phyloP scores from a whole-genome alignment of 2,888 invertebrate species.

The Apomyelois bistriatella region DNA sequence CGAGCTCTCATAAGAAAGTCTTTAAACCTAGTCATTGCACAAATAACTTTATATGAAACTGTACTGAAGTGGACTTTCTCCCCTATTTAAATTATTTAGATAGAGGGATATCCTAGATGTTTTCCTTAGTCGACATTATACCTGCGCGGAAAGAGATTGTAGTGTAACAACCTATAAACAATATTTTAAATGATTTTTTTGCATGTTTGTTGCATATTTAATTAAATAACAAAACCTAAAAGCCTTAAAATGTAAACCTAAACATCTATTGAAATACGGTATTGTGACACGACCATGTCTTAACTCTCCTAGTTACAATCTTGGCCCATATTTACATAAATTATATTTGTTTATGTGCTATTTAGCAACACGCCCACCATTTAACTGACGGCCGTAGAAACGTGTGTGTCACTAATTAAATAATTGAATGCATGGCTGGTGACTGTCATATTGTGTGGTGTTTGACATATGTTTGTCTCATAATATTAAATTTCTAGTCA shows the following conservation, averaged over 20 bases:
- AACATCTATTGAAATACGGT: slow-evolving; percentile 19
- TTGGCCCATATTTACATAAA: slow-evolving; percentile 23
- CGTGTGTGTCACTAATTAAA: slow-evolving; percentile 36
- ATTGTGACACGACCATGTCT: slow-evolving; percentile 19
- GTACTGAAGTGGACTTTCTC: too few relatives aligned
- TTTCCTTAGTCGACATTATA: too few relatives aligned
- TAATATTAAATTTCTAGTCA: slow-evolving; percentile 5
- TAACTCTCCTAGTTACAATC: slow-evolving; percentile 13
- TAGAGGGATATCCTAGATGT: too few relatives aligned
- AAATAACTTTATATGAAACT: too few relatives aligned
- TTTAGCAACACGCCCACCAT: slow-evolving; percentile 22
- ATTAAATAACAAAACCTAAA: background rate
- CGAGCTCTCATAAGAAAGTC: too few relatives aligned
- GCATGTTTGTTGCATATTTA: too few relatives aligned
- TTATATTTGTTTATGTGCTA: slow-evolving; percentile 20
- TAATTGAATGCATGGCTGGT: slow-evolving; percentile 42
- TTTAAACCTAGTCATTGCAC: too few relatives aligned
- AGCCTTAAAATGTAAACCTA: background rate
- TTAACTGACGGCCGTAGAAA: slow-evolving; percentile 17
- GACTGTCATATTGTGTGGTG: slow-evolving; percentile 33
- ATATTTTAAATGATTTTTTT: background rate
- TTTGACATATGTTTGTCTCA: slow-evolving; percentile 28
- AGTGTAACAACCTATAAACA: background rate
- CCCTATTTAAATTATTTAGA: too few relatives aligned
- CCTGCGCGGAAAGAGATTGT: too few relatives aligned